A percentile compares a stretch with the other conserved stretches of the same genome.
phyloP scores from a whole-genome alignment of 2,113 vertebrate species.

The Otis tarda region DNA sequence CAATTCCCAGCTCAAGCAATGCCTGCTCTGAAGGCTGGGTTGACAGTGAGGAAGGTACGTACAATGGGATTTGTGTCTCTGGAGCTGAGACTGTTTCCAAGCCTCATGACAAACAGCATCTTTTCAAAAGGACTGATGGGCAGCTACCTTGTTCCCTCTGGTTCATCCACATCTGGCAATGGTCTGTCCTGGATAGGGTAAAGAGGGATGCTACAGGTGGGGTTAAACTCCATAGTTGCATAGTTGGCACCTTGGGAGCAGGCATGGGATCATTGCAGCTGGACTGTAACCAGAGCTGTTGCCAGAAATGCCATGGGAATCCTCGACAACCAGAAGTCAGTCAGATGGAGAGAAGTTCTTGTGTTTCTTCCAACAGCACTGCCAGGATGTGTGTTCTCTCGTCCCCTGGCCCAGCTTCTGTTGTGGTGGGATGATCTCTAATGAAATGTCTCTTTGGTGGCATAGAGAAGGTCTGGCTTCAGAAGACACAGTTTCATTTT shows the following conservation, averaged over 20 bases:
- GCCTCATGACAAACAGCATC: neutral
- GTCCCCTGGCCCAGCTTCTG: neutral
- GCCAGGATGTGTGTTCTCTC: neutral
- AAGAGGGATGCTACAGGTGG: neutral
- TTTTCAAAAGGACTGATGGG: neutral
- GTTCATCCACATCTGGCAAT: neutral
- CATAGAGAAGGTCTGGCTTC: neutral
- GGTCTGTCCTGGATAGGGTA: neutral
- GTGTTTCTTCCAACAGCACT: neutral
- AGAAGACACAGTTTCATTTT: neutral
- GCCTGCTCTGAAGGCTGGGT: neutral
- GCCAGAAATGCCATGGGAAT: conserved; percentile 14
- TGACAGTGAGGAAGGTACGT: neutral
- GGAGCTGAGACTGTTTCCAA: neutral
- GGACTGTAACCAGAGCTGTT: conserved; percentile 10
- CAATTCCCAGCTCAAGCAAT: neutral
- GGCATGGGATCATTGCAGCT: neutral
- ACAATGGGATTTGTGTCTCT: neutral
- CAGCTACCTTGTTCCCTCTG: neutral
- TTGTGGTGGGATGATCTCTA: neutral
- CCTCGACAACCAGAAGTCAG: neutral
- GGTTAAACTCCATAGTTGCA: neutral
- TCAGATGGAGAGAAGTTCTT: neutral
- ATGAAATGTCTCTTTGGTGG: neutral
- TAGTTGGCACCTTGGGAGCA: neutral